phyloP scores from a whole-genome alignment of 2,888 invertebrate species.

The Sinodicranocentrus sp. region DNA sequence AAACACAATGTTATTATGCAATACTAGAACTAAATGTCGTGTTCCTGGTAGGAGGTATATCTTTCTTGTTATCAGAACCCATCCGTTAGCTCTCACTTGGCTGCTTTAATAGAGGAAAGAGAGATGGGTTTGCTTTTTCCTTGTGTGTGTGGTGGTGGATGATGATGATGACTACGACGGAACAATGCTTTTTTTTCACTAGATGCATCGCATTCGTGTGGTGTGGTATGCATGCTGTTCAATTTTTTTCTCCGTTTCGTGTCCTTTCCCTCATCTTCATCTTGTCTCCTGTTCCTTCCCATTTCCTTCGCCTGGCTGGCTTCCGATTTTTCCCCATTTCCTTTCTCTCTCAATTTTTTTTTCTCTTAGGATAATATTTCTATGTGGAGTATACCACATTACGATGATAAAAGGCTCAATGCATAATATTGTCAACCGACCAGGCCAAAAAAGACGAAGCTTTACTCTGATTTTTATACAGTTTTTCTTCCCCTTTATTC shows the following conservation, averaged over 20 bases:
- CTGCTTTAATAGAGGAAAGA: too few species aligned
- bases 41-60: too few species aligned
- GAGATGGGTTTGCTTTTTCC: too few species aligned
- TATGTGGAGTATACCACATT: not conserved
- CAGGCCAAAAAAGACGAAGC: not conserved
- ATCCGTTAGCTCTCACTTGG: too few species aligned
- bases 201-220: too few species aligned
- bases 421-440: slow-evolving; percentile 9
- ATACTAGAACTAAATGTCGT: too few species aligned
- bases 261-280: slow-evolving; percentile 6
- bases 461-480: slow-evolving; percentile 1
- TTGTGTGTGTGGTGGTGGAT: not conserved
- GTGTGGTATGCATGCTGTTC: not conserved
- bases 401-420: not conserved
- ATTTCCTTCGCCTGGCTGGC: slow-evolving; percentile 19
- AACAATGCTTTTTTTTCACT: not conserved
- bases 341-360: not conserved
- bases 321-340: slow-evolving; percentile 1
- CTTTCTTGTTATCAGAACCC: too few species aligned
- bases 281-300: slow-evolving; percentile 15
- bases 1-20: too few species aligned
- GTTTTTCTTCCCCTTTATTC: not conserved
- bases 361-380: not conserved
- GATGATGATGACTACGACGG: not conserved
- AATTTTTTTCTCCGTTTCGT: not conserved